Base-by-base conservation (phyloP, 2,797 vertebrate genomes). In the Champsocephalus gunnari region DNA sequence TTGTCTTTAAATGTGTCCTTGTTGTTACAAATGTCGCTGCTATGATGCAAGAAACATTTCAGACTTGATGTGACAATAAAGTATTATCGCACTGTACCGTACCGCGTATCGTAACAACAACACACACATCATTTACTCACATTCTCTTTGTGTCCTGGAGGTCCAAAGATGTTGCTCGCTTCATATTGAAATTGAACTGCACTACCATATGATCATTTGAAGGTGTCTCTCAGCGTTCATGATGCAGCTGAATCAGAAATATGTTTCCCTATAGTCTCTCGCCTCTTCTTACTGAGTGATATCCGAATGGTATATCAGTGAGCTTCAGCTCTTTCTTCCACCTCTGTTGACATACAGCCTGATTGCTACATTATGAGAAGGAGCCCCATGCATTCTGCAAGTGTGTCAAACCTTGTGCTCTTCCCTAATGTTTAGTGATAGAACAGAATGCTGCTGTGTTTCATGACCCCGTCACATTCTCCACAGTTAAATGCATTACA, bases 81-180 rank as follows among this genome's bases (percentile, higher is more conserved):
- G 34, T 9, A 9, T 38, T 38, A 38, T 38, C 34, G 34, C 8
- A 38, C 34, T 8, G 34, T 38, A 38, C 34, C 34, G 34, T 38
- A 38, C 34, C 34, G 34, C 34, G 34, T 38, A 38, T 38, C 34
- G 2, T 28, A 54, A 9, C 9, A 16, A 43, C 5, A 19, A 0
- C 51, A 9, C 16, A 71, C 28, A 57, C 34, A 19, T 51, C 28
- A 2, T 68, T 19, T 67, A 85, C 85, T 88, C 77, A 86, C 85
- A 73, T 67, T 76, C 16, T 63, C 19, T 66, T 81, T 28, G 56
- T 64, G 49, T 74, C 64, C 13, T 66, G 61, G 13, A 72, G 13
- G 58, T 80, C 69, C 55, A 80, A 11, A 53, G 77, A 67, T 34
- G 61, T 72, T 70, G 9, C 9, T 64, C 6, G 16, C 74, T 81